phyloP scores from a whole-genome alignment of 2,113 vertebrate species.

The Ancistrus triradiatus region DNA sequence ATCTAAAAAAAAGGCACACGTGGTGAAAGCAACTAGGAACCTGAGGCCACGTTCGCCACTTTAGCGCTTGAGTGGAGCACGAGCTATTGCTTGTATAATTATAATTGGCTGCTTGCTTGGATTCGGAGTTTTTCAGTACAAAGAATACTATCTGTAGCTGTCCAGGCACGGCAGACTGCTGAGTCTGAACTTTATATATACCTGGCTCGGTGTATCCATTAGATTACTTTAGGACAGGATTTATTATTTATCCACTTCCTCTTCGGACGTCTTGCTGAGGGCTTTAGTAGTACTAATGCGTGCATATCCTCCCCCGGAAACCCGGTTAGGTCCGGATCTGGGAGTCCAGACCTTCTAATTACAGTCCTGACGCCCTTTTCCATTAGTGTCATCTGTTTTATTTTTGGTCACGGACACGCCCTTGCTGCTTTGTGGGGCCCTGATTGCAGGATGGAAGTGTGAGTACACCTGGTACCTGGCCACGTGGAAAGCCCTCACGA shows the following conservation, averaged over 20 bases:
- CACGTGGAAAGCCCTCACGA: constrained; percentile 45
- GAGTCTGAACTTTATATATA: constrained; percentile 35
- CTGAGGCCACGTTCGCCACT: too few species aligned
- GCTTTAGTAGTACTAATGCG: constrained; percentile 2
- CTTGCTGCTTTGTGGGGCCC: constrained; percentile 12
- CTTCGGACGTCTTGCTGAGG: constrained; percentile 50
- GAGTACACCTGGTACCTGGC: constrained; percentile 13
- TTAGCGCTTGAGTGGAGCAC: constrained; percentile 3
- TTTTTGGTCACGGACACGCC: constrained; percentile 30
- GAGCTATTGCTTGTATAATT: constrained; percentile 2
- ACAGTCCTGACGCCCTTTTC: constrained; percentile 4
- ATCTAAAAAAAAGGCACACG: too few species aligned
- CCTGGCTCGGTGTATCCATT: constrained; percentile 42
- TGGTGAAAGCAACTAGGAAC: too few species aligned
- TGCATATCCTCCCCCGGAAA: too few species aligned
- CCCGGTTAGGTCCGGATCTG: too few species aligned
- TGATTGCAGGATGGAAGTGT: constrained; percentile 12
- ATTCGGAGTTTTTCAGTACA: background rate
- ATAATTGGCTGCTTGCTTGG: constrained; percentile 7
- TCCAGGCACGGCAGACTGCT: constrained; percentile 9
- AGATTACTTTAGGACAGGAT: constrained; percentile 57
- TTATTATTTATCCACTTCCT: constrained; percentile 62
- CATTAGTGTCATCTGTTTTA: constrained; percentile 7
- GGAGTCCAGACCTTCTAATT: background rate
- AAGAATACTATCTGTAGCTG: background rate